Percentiles rank a stretch among this genome's conserved stretches.
Evolutionary conservation across 2,888 invertebrate genomes (phyloP).

Genomic region (Abrostola triplasia): DNA sequence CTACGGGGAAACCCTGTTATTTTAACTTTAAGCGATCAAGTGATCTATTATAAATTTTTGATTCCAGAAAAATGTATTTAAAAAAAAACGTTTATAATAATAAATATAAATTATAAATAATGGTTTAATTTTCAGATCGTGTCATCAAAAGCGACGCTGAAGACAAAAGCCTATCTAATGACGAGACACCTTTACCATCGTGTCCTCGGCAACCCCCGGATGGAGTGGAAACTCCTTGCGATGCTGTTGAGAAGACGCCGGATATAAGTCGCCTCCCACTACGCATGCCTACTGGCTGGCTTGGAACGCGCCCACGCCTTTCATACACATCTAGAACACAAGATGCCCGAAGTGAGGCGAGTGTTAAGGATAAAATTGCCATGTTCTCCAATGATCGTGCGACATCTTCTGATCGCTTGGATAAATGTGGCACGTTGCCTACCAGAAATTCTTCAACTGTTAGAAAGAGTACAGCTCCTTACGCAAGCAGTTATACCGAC

Average conservation of each 20-base stretch:
- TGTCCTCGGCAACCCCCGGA: conserved; percentile 94
- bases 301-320: conserved; percentile 72
- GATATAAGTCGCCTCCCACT: conserved; percentile 79
- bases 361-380: conserved; percentile 95
- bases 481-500: conserved; percentile 73
- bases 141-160: conserved; percentile 82
- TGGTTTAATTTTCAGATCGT: conserved; percentile 77
- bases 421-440: conserved; percentile 82
- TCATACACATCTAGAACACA: conserved; percentile 89
- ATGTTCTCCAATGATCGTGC: conserved; percentile 92
- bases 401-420: conserved; percentile 77
- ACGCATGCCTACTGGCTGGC: conserved; percentile 72
- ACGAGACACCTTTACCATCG: conserved; percentile 85
- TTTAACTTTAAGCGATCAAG: conserved; percentile 23
- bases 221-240: conserved; percentile 93
- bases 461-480: conserved; percentile 72
- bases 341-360: conserved; percentile 93
- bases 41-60: background rate
- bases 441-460: conserved; percentile 67
- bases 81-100: too few species aligned
- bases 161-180: conserved; percentile 85
- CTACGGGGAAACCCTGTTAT: conserved; percentile 29
- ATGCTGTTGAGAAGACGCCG: conserved; percentile 89
- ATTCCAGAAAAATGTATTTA: too few species aligned
- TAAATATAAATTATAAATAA: background rate